These are phyloP conservation scores for Subanguina moxae DNA, from an alignment of 1,140 invertebrate species.

Conservation along the genomic window DNA sequence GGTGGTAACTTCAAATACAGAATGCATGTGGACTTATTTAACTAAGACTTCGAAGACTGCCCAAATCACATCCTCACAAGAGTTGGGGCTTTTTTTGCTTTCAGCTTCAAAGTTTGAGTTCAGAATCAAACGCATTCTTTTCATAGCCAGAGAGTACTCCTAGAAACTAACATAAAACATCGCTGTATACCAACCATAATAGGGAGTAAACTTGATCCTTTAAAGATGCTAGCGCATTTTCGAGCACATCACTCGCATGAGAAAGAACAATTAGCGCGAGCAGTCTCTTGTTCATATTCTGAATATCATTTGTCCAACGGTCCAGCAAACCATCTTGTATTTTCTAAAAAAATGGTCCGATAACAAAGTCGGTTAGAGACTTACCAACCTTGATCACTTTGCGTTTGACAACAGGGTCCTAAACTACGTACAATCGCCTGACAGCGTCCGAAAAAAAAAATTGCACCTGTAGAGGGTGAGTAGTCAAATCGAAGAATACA, in stretches of 20 bases:
- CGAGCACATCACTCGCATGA: constrained; percentile 94
- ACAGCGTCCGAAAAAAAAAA: background rate
- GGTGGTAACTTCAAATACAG: no score
- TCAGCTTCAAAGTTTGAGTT: constrained; percentile 85
- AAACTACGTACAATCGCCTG: background rate
- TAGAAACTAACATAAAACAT: background rate
- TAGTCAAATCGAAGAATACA: background rate
- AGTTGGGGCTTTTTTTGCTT: constrained; percentile 37
- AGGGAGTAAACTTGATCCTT: constrained; percentile 60
- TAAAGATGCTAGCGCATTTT: constrained; percentile 96
- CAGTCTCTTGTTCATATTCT: constrained; percentile 89
- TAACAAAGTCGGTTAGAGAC: no score
- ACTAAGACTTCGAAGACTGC: no score
- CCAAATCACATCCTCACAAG: background rate
- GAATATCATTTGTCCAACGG: constrained; percentile 94
- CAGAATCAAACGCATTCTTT: constrained; percentile 84
- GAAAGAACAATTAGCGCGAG: constrained; percentile 87
- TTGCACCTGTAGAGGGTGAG: background rate
- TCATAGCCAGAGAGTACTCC: constrained; percentile 96
- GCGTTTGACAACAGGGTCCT: background rate
- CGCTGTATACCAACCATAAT: background rate
- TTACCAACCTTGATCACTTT: background rate
- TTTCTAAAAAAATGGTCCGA: constrained; percentile 33
- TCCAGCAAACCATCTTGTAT: constrained; percentile 90
- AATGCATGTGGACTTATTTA: no score